Base-by-base conservation (phyloP, 2,113 vertebrate genomes). In the Hiodon tergisus region DNA sequence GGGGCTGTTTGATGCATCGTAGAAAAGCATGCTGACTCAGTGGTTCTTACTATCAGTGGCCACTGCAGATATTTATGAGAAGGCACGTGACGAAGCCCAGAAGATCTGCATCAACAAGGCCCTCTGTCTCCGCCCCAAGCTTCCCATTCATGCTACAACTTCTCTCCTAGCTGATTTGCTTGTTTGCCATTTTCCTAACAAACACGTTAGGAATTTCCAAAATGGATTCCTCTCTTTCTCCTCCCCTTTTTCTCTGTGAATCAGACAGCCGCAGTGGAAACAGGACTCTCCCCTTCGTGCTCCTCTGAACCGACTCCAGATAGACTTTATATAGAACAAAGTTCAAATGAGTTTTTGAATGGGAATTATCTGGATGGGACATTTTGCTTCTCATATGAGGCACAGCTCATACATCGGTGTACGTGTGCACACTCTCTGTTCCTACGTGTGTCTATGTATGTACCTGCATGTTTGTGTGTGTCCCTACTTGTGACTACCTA, bases 21-120 rank as follows among this genome's bases (percentile, higher is more conserved):
- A 87, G 85, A 83, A 90, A 31, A 90, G 87, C 82, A 72, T 80
- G 87, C 86, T 81, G 84, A 85, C 81, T 83, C 85, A 82, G 83
- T 86, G 76, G 78, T 74, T 81, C 75, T 59, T 55, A 79, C 81
- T 76, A 87, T 90, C 85, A 85, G 81, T 82, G 83, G 83, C 82
- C 4, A 84, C 76, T 70, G 72, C 82, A 65, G 79, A 85, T 95
- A 94, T 94, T 95, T 92, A 92, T 94, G 92, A 75, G 79, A 76
- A 60, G 67, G 82, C 91, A 85, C 81, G 88, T 91, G 91, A 93
- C 82, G 78, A 82, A 87, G 81, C 71, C 85, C 79, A 83, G 84
- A 79, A 77, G 52, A 77, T 75, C 13, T 31, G 51, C 51, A 14
- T 7, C 62, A 4, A n/a, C 16, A 8, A 50, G 51, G 3, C 50